Evolutionary conservation across 2,113 vertebrate genomes (phyloP).

Genomic region (Ameiurus melas): DNA sequence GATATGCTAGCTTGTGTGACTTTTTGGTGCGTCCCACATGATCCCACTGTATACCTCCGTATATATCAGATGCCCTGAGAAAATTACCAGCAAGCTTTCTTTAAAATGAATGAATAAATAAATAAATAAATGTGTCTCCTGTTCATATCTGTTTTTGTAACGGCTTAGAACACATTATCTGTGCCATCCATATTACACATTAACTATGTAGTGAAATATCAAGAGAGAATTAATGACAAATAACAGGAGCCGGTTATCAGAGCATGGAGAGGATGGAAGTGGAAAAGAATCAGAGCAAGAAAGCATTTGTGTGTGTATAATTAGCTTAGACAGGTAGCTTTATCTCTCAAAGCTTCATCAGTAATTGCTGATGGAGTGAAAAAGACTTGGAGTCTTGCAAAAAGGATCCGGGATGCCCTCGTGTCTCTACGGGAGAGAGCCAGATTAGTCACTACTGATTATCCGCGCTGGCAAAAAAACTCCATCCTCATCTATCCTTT

Average conservation of each 20-base stretch:
- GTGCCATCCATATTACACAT: background rate
- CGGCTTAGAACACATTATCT: background rate
- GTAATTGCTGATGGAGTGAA: constrained; percentile 35
- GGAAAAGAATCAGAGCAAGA: background rate
- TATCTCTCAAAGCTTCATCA: background rate
- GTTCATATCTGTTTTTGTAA: constrained; percentile 4
- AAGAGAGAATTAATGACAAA: background rate
- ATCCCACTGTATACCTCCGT: background rate
- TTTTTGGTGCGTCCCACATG: background rate
- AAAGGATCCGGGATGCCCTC: constrained; percentile 25
- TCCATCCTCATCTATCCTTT: background rate
- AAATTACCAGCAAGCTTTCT: background rate
- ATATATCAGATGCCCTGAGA: background rate
- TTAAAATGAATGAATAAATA: background rate
- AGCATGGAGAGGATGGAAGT: background rate
- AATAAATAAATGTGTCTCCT: too few relatives aligned
- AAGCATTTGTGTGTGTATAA: constrained; percentile 5
- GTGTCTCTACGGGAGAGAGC: constrained; percentile 20
- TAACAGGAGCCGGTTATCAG: background rate
- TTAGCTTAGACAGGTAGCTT: constrained; percentile 28
- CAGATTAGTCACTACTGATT: constrained; percentile 42
- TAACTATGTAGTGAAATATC: background rate
- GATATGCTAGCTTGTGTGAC: background rate
- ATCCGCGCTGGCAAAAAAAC: constrained; percentile 34
- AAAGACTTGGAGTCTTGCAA: constrained; percentile 23